Evolutionary conservation across 2,113 vertebrate genomes (phyloP), one percentile per base, ranked within the genome.

Genomic region (Trichechus manatus): DNA sequence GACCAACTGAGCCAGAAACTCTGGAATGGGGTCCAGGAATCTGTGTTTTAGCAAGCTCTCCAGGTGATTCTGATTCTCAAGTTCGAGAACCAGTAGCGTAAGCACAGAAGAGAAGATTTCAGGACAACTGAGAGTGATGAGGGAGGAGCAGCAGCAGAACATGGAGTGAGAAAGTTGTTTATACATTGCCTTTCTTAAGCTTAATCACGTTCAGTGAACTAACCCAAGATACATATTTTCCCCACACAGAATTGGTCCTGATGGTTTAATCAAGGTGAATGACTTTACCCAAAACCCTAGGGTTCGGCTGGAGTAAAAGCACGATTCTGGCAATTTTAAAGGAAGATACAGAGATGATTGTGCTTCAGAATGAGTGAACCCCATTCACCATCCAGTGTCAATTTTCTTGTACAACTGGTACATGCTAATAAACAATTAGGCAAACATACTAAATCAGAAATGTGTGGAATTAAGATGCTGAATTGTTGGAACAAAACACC

Each of bases 201-300:
- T 33, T 72, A 42, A 74, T 42, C 70, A 42, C 78, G 27, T 50
- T 92, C 70, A 86, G 50, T 14, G 23, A 91, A 83, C 89, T 97
- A 96, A 97, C 79, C 56, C 61, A 74, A 36, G 50, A 22, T 94
- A 5, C 96, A 9, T 23, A 15, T 97, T 97, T 94, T 95, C 59
- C 79, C 88, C 88, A 87, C 93, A 97, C 97, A 98, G 98, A 93
- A 98, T 98, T 95, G 98, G 98, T 87, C 98, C 97, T 75, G 98
- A 99, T 96, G 98, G 98, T 68, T 94, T 98, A 96, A 97, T 98
- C 98, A 98, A 97, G 91, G 98, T 98, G 96, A 98, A 87, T 85
- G 98, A 99, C 96, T 98, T 98, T 97, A 98, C 96, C 93, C 98
- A 98, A 97, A 98, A 98, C 81, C 98, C 96, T 80, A 97, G 97